Conservation (phyloP, 2,797 vertebrate species). For the Gambelia wislizenii region DNA sequence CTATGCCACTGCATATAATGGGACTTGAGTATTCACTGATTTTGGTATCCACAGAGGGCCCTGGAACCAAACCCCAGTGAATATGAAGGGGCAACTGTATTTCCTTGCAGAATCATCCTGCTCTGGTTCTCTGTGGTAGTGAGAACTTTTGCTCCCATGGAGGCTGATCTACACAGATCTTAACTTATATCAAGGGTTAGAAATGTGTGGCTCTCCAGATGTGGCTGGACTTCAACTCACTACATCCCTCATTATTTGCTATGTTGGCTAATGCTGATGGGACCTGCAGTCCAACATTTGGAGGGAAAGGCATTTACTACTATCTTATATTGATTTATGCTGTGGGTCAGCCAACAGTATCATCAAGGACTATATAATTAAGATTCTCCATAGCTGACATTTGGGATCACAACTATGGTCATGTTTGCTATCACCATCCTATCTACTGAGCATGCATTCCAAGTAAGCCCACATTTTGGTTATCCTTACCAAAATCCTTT, state of each 20-base stretch:
- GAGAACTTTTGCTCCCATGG: neutral
- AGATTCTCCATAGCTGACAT: neutral
- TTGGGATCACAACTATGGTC: neutral
- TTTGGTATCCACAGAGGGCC: no score
- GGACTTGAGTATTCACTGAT: no score
- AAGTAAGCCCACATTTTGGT: neutral
- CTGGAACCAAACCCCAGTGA: no score
- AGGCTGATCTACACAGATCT: neutral
- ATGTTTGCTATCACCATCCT: neutral
- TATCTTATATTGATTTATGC: neutral
- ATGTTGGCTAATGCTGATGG: no score
- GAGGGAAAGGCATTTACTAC: no score
- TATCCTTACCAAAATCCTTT: neutral
- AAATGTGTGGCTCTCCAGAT: neutral
- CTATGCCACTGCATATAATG: no score
- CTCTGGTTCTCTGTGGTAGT: neutral
- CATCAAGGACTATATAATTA: neutral
- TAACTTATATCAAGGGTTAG: neutral
- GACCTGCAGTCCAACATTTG: no score
- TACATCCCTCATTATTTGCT: neutral
- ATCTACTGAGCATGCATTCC: neutral
- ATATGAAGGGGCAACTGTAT: no score
- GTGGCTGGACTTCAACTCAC: neutral
- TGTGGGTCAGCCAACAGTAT: neutral
- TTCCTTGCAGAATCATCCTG: neutral